A percentile compares a stretch with the other conserved stretches of the same genome.
These are phyloP conservation scores for Catalaphyllia jardinei DNA, from an alignment of 64 coral and sea anemone species.

Conservation along the genomic window DNA sequence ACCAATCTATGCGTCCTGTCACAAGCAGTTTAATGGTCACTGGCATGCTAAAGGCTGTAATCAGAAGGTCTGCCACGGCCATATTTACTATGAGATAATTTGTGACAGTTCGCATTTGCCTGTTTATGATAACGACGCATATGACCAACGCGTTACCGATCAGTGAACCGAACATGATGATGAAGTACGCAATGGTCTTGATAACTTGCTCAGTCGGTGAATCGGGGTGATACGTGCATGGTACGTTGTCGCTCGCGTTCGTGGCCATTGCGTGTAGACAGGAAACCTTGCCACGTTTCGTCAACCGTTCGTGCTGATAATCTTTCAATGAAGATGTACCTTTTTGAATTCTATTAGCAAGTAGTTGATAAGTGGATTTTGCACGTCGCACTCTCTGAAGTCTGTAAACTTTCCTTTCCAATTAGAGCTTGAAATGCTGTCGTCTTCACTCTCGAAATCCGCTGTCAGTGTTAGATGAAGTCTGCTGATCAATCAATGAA, in stretches of 20 bases:
- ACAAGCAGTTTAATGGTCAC: slow-evolving; percentile 25
- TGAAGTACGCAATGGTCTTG: slow-evolving; percentile 50
- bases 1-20: slow-evolving; percentile 20
- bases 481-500: background rate
- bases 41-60: slow-evolving; percentile 75
- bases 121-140: slow-evolving; percentile 57
- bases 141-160: slow-evolving; percentile 76
- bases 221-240: background rate
- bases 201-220: slow-evolving; percentile 20
- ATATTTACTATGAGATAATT: slow-evolving; percentile 94
- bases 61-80: slow-evolving; percentile 71
- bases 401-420: background rate
- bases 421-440: background rate
- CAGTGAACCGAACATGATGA: slow-evolving; percentile 58
- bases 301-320: background rate
- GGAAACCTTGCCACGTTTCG: background rate
- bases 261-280: background rate
- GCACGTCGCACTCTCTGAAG: background rate
- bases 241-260: background rate
- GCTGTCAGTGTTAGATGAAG: background rate
- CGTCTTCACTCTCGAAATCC: background rate
- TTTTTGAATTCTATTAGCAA: slow-evolving; percentile 36
- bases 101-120: slow-evolving; percentile 82
- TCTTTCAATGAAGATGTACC: slow-evolving; percentile 2
- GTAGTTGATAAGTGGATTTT: slow-evolving; percentile 39